A percentile compares a stretch with the other conserved stretches of the same genome.
Conservation (phyloP, 1,140 invertebrate species). For the Drosophila tsacasi region DNA sequence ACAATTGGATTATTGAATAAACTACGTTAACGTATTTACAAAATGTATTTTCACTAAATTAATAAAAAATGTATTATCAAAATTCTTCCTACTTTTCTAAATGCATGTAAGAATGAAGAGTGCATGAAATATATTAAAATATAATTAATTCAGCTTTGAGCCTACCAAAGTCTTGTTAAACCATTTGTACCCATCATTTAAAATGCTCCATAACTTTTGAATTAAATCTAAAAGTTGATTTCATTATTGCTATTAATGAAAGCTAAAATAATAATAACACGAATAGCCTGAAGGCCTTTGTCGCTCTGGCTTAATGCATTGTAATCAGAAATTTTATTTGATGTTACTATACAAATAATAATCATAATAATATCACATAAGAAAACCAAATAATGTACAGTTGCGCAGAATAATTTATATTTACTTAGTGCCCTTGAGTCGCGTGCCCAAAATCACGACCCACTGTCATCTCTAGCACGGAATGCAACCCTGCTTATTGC, state of each 20-base stretch:
- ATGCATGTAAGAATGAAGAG: no score
- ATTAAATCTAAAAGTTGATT: background rate
- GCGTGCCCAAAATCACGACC: background rate
- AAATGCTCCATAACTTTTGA: background rate
- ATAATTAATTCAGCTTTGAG: background rate
- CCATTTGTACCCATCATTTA: background rate
- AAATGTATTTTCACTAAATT: background rate
- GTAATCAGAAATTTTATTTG: no score
- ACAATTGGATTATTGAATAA: background rate
- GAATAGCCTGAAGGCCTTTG: no score
- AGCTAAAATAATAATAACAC: no score
- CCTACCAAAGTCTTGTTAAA: background rate
- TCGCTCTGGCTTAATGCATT: no score
- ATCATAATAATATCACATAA: no score
- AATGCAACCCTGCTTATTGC: slow-evolving; percentile 51
- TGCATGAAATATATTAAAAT: background rate
- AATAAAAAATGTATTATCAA: no score
- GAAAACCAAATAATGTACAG: slow-evolving; percentile 1
- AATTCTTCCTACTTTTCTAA: no score
- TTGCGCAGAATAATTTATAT: slow-evolving; percentile 1
- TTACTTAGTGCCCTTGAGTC: slow-evolving; percentile 7
- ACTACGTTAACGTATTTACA: no score
- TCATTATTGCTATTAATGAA: background rate
- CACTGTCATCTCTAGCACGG: slow-evolving; percentile 10
- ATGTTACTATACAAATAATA: no score